Evolutionary conservation across 2,888 invertebrate genomes (phyloP).

Genomic region (Watsonalla binaria): DNA sequence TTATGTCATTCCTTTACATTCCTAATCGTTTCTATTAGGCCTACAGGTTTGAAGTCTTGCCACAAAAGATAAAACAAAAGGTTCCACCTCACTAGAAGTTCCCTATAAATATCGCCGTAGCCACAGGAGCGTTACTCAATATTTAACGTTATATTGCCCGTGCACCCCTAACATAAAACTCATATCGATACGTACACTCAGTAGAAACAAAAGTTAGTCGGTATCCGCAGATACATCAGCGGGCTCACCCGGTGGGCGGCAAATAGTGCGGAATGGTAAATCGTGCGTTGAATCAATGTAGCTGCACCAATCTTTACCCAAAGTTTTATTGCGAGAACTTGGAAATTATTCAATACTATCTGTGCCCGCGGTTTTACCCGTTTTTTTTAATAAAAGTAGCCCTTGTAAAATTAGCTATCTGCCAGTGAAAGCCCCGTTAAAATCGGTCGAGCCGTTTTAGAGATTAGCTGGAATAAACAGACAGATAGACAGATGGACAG

Average conservation of each 20-base stretch:
- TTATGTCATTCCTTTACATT: too few relatives aligned
- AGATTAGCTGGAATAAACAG: too few relatives aligned
- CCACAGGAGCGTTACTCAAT: constrained; percentile 15
- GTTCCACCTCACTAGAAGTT: background rate
- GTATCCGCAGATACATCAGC: constrained; percentile 28
- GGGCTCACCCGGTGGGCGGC: constrained; percentile 49
- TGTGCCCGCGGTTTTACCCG: background rate
- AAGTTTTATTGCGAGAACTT: background rate
- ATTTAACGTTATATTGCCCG: constrained; percentile 17
- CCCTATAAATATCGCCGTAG: background rate
- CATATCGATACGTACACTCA: constrained; percentile 29
- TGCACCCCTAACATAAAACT: constrained; percentile 30
- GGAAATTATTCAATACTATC: background rate
- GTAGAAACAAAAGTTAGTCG: constrained; percentile 41
- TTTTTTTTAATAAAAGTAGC: too few relatives aligned
- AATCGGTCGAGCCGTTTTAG: too few relatives aligned
- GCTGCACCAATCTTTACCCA: constrained; percentile 31
- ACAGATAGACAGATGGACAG: too few relatives aligned
- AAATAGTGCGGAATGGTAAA: constrained; percentile 73
- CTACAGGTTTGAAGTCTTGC: too few relatives aligned
- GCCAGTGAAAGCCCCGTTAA: too few relatives aligned
- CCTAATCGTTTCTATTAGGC: too few relatives aligned
- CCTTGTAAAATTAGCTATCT: too few relatives aligned
- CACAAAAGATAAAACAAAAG: background rate
- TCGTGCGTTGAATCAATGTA: constrained; percentile 70